Evolutionary conservation across 2,888 invertebrate genomes (phyloP), one percentile per base, ranked within the genome.

Genomic region (Andrena marginata): DNA sequence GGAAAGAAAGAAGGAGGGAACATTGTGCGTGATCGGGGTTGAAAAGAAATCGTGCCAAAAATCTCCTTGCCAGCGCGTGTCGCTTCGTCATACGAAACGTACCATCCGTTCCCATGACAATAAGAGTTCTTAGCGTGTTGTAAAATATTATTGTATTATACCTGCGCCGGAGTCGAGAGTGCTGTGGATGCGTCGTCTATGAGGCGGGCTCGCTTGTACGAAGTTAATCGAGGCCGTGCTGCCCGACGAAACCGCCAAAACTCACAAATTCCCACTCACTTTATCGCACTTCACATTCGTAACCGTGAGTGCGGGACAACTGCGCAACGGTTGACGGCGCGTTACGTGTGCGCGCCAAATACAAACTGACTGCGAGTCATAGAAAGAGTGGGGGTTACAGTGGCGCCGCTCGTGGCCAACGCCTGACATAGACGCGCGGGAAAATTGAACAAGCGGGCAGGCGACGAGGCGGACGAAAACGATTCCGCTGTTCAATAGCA

Each of bases 51-150:
- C 75, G 84, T 88, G 86, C 88, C 85, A 87, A 89, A 79, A 72
- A 31, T 85, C 64, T 74, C 88, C 88, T 88, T 87, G 85, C 86
- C 88, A 83, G 80, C 74, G 75, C 80, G 77, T 68, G 72, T 86
- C 75, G 80, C 60, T 90, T 91, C 89, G 69, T 87, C 68, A 73
- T 64, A 74, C 49, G 64, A 82, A 86, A 92, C 89, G 51, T 70
- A 89, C 83, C 90, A 91, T 85, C 89, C 88, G 89, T 92, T 93
- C 93, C 92, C 93, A 93, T 93, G 93, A 93, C 93, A 93, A 93
- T 93, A 93, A 93, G 85, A 81, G 87, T 90, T 89, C 26, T 88
- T 82, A 89, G 79, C 77, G 89, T 92, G 91, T 88, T 93, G 92
- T 92, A 93, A 91, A 92, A 92, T 93, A 93, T 70, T n/a, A 60